These are phyloP conservation scores for Muntiacus muntjak DNA, from an alignment of 2,113 vertebrate genomes.

Conservation along the genomic window DNA sequence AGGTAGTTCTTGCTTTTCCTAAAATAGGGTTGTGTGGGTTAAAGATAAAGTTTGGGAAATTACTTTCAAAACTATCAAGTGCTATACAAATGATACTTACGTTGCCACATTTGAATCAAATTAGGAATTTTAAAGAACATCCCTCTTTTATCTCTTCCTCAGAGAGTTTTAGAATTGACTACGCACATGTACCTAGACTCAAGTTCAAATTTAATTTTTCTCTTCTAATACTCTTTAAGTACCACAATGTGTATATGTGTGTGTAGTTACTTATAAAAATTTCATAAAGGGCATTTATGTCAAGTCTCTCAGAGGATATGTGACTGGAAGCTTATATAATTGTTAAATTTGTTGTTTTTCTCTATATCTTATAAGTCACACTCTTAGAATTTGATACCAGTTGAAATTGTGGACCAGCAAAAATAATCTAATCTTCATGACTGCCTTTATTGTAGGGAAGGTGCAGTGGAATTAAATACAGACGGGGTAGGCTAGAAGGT, in stretches of 20 bases:
- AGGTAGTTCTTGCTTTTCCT: not conserved
- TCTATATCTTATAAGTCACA: not conserved
- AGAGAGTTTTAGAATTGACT: conserved; percentile 5
- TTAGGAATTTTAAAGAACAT: not conserved
- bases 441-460: not conserved
- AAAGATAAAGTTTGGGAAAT: not conserved
- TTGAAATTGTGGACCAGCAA: conserved; percentile 33
- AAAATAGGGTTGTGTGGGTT: not conserved
- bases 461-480: conserved; percentile 13
- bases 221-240: not conserved
- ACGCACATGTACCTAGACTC: not conserved
- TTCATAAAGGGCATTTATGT: not conserved
- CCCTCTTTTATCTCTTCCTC: not conserved
- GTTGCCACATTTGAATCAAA: not conserved
- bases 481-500: not conserved
- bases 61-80: conserved; percentile 6
- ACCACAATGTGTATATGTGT: not conserved
- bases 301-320: not conserved
- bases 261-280: not conserved
- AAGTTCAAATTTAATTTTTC: not conserved
- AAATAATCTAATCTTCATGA: conserved; percentile 11
- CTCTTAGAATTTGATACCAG: not conserved
- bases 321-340: not conserved
- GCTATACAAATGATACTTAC: not conserved
- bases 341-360: not conserved